Evolutionary conservation across 2,797 vertebrate species (phyloP).

Genomic region (Monodelphis domestica): DNA sequence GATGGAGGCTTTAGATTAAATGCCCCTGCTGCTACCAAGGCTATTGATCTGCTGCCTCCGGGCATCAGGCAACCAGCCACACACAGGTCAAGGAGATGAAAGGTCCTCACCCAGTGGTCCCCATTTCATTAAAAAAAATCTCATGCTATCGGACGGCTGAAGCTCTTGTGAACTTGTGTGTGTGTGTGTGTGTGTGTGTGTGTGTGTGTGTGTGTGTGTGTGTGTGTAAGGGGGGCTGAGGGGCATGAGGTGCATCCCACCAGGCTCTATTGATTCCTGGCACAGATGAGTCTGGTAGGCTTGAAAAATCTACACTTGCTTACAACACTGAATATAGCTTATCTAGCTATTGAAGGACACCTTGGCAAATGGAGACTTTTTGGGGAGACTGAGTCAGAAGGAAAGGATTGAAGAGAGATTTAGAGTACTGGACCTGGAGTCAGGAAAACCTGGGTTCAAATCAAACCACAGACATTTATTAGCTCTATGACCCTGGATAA

Average conservation of each 20-base stretch:
- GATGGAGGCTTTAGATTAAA: slow-evolving; percentile 64
- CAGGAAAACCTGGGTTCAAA: background rate
- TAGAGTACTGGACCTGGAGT: background rate
- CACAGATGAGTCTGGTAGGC: background rate
- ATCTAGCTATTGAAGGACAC: background rate
- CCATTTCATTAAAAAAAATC: slow-evolving; percentile 75
- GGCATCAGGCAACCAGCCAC: slow-evolving; percentile 48
- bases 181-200: too few species aligned
- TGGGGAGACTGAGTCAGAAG: background rate
- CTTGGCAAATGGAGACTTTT: background rate
- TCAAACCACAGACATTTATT: background rate
- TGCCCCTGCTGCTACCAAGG: slow-evolving; percentile 65
- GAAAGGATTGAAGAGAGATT: background rate
- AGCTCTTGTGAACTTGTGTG: slow-evolving; percentile 74
- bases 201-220: too few species aligned
- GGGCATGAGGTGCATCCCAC: slow-evolving; percentile 69
- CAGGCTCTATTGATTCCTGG: slow-evolving; percentile 63
- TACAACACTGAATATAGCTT: background rate
- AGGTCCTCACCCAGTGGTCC: slow-evolving; percentile 57
- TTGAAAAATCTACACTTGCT: background rate
- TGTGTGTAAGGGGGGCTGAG: background rate
- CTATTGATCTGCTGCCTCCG: slow-evolving; percentile 66
- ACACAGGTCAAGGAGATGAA: slow-evolving; percentile 75
- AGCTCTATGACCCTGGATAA: background rate
- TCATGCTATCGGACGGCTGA: slow-evolving; percentile 51